Evolutionary conservation across 2,113 vertebrate species (phyloP), one percentile per base, ranked within the genome.

Genomic region (Albula glossodonta): DNA sequence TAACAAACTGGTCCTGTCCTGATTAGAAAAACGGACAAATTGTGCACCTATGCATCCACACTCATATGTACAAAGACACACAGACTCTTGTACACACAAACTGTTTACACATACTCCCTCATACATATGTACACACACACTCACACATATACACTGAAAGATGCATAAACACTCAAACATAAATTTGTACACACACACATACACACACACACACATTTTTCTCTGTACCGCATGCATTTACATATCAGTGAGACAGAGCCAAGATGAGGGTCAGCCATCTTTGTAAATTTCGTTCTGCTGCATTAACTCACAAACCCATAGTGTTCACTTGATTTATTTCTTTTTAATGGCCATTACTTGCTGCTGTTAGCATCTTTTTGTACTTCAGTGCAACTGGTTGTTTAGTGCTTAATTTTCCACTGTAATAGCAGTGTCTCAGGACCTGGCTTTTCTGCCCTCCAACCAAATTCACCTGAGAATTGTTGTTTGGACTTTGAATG

Each of bases 271-370:
- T 89, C 19, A 57, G 78, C 80, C 80, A 74, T 84, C 11, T 88
- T 77, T 78, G 49, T 84, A 22, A 51, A 63, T 86, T 87, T 70
- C 22, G 56, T 57, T 52, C 56, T 86, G 57, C 56, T 77, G 79
- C 87, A 80, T 88, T 86, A 87, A 78, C 70, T 52, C 77, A 52
- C 25, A 51, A 87, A 78, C 83, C 56, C 53, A 82, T 78, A 41
- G 84, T 84, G 82, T 80, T 91, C 82, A 81, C 60, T 87, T 57
- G 60, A 51, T 88, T 89, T 80, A 84, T 57, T 80, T 70, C 83
- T 49, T 70, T 66, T 81, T 86, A 84, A 87, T 60, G 83, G 63
- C 85, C 84, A 13, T 70, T 87, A 84, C 88, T 88, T 53, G 60
- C 9, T 85, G 79, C 52, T 10, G 48, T 49, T 31, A 78, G 25